Evolutionary conservation across 2,113 vertebrate genomes (phyloP), one percentile per base, ranked within the genome.

Genomic region (Felis chaus): DNA sequence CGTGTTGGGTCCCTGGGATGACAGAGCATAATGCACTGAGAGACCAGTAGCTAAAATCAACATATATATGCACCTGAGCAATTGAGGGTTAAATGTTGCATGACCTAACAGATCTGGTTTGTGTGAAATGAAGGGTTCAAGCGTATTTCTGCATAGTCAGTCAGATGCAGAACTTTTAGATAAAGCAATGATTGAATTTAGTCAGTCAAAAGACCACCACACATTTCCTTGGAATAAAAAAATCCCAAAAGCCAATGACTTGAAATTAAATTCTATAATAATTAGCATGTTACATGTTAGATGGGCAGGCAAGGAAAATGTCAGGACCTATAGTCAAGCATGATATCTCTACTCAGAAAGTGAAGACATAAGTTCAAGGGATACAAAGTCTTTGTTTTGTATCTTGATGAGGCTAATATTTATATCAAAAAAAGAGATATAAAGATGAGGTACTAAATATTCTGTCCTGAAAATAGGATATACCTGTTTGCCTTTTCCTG

Each of bases 1-100:
- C 11, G 1, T 4, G 16, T 21, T 39, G 3, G 7, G 6, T 57
- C 19, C 2, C 9, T 69, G 7, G 10, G 13, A 45, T 18, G 9
- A 19, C 11, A 86, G 18, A 1, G 0, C 9, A 63, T n/a, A 80
- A 21, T 63, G 19, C 50, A 29, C 48, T 45, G n/a, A 57, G 69
- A 78, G 25, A 57, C 5, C 8, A 48, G n/a, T 21, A 29, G 19
- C 21, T 45, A 31, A 63, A 85, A 69, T 9, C 27, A 91, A 36
- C 16, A 18, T 57, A 50, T 48, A 33, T 85, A 7, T 79, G 41
- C 68, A 23, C 19, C 12, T 29, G 39, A 31, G 3, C 31, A 33
- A 16, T 1, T 48, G 13, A 68, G 29, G 0, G 1, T 36, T 65
- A 15, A 9, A 55, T 36, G 7, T 36, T 41, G 23, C 31, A 45